Conservation (phyloP, 2,888 invertebrate genomes). For the Papilio demoleus region DNA sequence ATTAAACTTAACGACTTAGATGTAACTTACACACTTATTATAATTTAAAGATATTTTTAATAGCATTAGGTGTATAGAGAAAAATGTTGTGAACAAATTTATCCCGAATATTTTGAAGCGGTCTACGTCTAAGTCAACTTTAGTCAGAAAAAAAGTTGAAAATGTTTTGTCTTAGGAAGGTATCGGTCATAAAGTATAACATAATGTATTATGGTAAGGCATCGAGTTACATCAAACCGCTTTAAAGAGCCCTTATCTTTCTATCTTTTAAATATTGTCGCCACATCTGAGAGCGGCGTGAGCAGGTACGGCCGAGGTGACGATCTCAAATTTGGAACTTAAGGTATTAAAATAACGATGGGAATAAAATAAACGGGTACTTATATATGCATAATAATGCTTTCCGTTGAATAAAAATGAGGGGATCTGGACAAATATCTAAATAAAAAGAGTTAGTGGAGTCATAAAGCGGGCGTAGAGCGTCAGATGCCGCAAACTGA, state of each 20-base stretch:
- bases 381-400: conserved; percentile 80
- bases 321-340: conserved; percentile 68
- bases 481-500: conserved; percentile 76
- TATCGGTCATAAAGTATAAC: conserved; percentile 67
- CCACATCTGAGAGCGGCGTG: conserved; percentile 68
- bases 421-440: conserved; percentile 76
- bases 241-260: conserved; percentile 75
- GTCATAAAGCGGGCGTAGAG: conserved; percentile 67
- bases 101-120: conserved; percentile 4
- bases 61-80: no score
- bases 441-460: conserved; percentile 74
- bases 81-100: neutral
- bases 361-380: conserved; percentile 77
- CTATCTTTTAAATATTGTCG: conserved; percentile 77
- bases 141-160: conserved; percentile 24
- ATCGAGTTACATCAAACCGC: conserved; percentile 76
- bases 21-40: no score
- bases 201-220: conserved; percentile 58
- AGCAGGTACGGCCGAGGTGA: conserved; percentile 68
- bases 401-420: conserved; percentile 78
- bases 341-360: conserved; percentile 78
- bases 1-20: neutral
- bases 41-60: no score
- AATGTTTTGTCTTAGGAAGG: conserved; percentile 33
- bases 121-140: neutral